phyloP scores from a whole-genome alignment of 2,113 vertebrate genomes.

The Lepus europaeus region DNA sequence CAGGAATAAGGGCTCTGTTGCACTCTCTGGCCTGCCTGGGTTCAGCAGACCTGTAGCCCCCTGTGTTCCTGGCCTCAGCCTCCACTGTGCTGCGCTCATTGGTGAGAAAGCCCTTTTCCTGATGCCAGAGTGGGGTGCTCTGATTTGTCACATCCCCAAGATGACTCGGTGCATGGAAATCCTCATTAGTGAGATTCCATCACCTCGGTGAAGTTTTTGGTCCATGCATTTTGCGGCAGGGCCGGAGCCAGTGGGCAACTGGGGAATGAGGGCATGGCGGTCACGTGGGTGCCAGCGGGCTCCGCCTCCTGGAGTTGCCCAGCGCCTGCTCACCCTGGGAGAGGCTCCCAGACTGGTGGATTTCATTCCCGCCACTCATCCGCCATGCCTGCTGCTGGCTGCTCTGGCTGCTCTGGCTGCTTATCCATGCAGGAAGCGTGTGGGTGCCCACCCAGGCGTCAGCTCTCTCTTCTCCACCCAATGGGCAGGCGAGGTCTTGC shows the following conservation, averaged over 20 bases:
- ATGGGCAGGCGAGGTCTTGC: too few species aligned
- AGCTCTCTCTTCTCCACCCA: background rate
- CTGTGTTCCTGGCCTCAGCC: background rate
- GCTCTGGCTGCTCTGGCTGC: background rate
- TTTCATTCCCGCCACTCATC: background rate
- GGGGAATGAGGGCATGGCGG: rapidly evolving
- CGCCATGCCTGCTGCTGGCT: background rate
- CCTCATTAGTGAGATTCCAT: conserved; percentile 24
- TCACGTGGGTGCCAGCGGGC: background rate
- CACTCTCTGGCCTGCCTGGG: background rate
- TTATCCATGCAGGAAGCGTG: background rate
- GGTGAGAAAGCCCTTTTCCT: background rate
- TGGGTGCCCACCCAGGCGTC: background rate
- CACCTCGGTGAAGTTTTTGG: background rate
- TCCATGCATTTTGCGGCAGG: background rate
- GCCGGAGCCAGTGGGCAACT: rapidly evolving
- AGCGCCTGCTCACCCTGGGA: background rate
- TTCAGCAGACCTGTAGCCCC: background rate
- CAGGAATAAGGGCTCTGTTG: background rate
- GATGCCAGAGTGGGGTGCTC: background rate
- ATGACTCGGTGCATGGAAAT: background rate
- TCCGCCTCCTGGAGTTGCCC: background rate
- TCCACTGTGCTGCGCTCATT: background rate
- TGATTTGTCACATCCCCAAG: background rate
- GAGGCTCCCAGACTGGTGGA: background rate